phyloP scores from a whole-genome alignment of 2,888 invertebrate species.

The Machimus atricapillus region DNA sequence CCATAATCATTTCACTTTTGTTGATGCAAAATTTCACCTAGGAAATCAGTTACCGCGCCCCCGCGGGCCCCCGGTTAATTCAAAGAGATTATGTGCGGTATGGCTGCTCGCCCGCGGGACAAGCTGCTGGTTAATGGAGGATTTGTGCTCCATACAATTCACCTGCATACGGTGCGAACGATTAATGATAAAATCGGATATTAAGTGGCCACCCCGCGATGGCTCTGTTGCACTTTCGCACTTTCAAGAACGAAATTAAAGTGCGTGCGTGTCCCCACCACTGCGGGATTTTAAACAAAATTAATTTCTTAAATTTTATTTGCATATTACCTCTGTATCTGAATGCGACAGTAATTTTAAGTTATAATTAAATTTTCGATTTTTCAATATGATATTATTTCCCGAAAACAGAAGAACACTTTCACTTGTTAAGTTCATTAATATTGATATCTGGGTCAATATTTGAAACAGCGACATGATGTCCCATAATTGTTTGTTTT shows the following conservation, averaged over 20 bases:
- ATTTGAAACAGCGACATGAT: no score
- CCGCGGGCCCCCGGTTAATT: not conserved
- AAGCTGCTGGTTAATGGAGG: not conserved
- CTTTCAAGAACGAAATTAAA: not conserved
- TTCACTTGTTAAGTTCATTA: no score
- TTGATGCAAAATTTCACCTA: slow-evolving; percentile 21
- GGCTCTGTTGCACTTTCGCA: not conserved
- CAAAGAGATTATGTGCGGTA: slow-evolving; percentile 11
- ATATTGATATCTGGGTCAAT: no score
- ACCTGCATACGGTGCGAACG: not conserved
- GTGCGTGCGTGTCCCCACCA: not conserved
- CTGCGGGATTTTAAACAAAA: not conserved
- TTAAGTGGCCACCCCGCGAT: not conserved
- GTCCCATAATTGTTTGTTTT: no score
- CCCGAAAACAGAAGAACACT: no score
- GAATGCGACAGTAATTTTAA: no score
- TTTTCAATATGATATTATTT: no score
- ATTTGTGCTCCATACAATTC: not conserved
- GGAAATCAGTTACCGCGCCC: slow-evolving; percentile 12
- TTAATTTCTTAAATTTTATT: not conserved
- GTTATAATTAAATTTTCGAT: no score
- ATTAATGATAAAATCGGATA: not conserved
- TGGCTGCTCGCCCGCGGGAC: not conserved
- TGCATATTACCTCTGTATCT: not conserved
- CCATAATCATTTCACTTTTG: slow-evolving; percentile 15